phyloP scores from a whole-genome alignment of 1,140 invertebrate genomes.

The Danaus plexippus region DNA sequence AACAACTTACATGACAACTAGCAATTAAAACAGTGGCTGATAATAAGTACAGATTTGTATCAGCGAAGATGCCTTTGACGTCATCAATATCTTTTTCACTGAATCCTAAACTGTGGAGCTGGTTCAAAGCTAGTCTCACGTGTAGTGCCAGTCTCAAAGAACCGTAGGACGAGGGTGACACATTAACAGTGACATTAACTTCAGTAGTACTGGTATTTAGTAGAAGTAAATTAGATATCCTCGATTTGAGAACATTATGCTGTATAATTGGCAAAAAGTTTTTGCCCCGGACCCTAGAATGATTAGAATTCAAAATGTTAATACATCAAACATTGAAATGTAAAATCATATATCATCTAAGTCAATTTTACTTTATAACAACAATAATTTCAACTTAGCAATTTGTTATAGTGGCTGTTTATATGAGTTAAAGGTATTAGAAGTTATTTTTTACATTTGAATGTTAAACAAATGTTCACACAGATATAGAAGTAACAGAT shows the following conservation, averaged over 20 bases:
- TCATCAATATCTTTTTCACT: conserved; percentile 96
- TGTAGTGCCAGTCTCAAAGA: conserved; percentile 83
- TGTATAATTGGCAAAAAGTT: conserved; percentile 88
- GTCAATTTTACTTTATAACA: no score
- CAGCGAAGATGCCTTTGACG: conserved; percentile 95
- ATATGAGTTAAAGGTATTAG: no score
- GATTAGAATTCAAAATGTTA: conserved; percentile 10
- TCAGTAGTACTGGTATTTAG: conserved; percentile 73
- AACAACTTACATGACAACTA: conserved; percentile 89
- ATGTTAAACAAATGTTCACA: no score
- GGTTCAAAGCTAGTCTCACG: conserved; percentile 84
- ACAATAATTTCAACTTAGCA: no score
- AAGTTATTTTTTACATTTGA: no score
- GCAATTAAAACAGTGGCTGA: conserved; percentile 93
- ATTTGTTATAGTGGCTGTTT: no score
- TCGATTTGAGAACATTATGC: conserved; percentile 85
- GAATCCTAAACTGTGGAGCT: conserved; percentile 85
- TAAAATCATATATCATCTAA: no score
- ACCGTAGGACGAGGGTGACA: conserved; percentile 78
- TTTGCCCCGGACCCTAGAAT: conserved; percentile 73
- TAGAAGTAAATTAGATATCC: conserved; percentile 81
- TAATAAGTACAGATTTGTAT: conserved; percentile 95
- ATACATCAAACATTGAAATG: conserved; percentile 3
- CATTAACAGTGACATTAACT: conserved; percentile 74
- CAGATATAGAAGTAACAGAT: no score